Percentiles rank a stretch among this genome's conserved stretches.
phyloP scores from a whole-genome alignment of 2,797 vertebrate species.

The Rousettus madagascariensis region DNA sequence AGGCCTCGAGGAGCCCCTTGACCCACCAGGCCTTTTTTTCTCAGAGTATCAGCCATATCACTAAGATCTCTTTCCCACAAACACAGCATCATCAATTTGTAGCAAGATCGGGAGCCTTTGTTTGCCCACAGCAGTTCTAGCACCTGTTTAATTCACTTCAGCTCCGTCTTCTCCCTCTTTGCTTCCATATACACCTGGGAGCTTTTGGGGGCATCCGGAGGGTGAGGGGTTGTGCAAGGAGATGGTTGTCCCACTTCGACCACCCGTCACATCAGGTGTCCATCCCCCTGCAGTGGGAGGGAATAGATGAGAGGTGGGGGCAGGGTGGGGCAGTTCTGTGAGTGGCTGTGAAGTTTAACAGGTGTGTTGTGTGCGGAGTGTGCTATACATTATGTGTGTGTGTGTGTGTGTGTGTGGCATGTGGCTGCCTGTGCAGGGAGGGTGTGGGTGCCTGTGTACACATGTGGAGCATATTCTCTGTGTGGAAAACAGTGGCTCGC shows the following conservation, averaged over 20 bases:
- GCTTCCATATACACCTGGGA: neutral
- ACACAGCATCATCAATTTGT: neutral
- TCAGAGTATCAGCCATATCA: neutral
- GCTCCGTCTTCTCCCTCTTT: no score
- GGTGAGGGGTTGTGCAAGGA: neutral
- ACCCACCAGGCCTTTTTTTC: neutral
- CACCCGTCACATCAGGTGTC: neutral
- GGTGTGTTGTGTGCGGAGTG: neutral
- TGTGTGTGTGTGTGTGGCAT: no score
- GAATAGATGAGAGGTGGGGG: accelerated
- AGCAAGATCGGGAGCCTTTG: neutral
- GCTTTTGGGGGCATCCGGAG: neutral
- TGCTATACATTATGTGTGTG: neutral
- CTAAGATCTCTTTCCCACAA: neutral
- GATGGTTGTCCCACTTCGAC: accelerated
- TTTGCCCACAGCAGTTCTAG: neutral
- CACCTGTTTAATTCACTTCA: neutral
- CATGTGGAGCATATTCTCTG: neutral
- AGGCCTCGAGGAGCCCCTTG: neutral
- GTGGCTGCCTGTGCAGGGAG: neutral
- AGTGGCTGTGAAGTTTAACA: neutral
- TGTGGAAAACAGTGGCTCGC: neutral
- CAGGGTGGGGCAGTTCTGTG: no score
- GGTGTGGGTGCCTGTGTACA: neutral
- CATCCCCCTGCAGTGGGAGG: neutral